Evolutionary conservation across 2,888 invertebrate genomes (phyloP), one percentile per base, ranked within the genome.

Genomic region (Catocala fraxini): DNA sequence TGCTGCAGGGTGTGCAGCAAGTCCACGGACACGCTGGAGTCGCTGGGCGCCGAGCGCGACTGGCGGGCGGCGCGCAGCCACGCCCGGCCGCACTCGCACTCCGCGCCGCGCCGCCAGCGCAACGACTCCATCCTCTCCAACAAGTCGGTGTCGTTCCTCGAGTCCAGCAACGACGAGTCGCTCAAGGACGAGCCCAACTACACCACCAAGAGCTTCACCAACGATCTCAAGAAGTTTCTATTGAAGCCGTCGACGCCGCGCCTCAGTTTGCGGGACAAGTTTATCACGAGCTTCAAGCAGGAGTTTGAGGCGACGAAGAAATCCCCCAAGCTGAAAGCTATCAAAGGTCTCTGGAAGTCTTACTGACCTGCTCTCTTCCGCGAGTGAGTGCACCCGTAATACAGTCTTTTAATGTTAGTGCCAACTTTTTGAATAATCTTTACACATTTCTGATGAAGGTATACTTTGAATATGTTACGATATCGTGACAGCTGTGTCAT

Each of bases 281-380:
- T 94, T 75, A 88, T 94, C 54, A 92, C 85, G 9, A 94, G 94
- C 73, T 89, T 94, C 79, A 94, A 93, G 58, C 93, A 93, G 64
- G 94, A 94, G 70, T 81, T 93, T 39, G 93, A 93, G 57, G 91
- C 93, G 1, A 92, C 90, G 0, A 93, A 88, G 70, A 91, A 85
- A 62, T 93, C 94, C 48, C 94, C 94, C 0, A 94, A 93, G 78
- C 83, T 94, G 13, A 91, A 89, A 78, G 94, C 93, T 48, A 94
- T 94, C 34, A 93, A 94, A 70, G 94, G 94, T 49, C 82, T 94
- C 58, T 94, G 94, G 94, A 94, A 94, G 70, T 94, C 94, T 59
- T 94, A 94, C 78, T 94, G 78, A 85, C 63, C 51, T 65, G 45
- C 51, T 51, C 49, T 60, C 45, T 66, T 51, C 51, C 10, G 9